Base-by-base conservation (phyloP, 2,888 invertebrate species). In the Gandaritis pyraliata region DNA sequence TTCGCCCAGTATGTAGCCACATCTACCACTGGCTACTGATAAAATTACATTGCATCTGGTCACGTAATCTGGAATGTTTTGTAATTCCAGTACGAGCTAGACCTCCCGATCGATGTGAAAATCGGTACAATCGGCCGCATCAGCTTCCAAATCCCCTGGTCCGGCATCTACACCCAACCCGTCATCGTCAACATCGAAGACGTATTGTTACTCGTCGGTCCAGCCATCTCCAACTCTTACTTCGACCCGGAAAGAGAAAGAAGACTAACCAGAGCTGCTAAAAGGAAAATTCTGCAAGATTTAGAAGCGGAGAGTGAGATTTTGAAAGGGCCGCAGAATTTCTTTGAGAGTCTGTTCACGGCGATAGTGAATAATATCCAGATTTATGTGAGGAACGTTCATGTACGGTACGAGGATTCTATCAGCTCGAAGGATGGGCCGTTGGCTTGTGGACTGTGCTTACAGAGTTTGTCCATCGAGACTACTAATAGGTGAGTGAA, bases 291-390 rank as follows among this genome's bases (percentile, higher is more conserved):
- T 47, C 87, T 97, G 18, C 94, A 95, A 62, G 94, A 95, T 66
- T 83, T 96, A 30, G 95, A 95, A 76, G 93, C 93, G 0, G 90
- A 90, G 65, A 89, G 87, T 64, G 93, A 94, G 69, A 86, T 94
- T 43, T 86, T 93, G 50, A 94, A 94, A 65, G 94, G 94, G 0
- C 94, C 95, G 3, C 93, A 93, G 72, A 94, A 94, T 51, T 95
- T 96, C 80, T 93, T 96, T 65, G 96, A 96, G 81, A 95, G 95
- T 77, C 81, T 97, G 52, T 92, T 95, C 68, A 95, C 96, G 16
- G 96, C 96, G 33, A 94, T 97, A 13, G 93, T 96, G 70, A 96
- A 96, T 81, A 96, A 96, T 80, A 91, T 97, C 48, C 96, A 97
- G 90, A 94, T 97, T 61, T 95, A 94, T 62, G 93, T 97, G 29